phyloP scores from a whole-genome alignment of 1,140 invertebrate species.

The Aphaenogaster ashmeadi region DNA sequence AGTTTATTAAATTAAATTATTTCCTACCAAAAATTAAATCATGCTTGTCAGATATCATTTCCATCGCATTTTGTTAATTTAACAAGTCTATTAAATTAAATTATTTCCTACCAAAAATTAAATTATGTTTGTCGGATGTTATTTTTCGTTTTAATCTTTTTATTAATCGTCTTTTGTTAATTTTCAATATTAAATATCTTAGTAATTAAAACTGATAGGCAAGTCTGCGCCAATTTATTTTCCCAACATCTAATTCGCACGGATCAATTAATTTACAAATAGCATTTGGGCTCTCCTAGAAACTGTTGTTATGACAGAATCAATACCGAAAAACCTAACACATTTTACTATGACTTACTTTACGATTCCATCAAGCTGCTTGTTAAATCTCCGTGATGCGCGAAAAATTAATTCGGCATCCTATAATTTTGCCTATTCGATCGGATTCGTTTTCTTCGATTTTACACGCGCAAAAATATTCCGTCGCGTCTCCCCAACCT shows the following conservation, averaged over 20 bases:
- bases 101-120: no score
- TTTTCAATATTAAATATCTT: background rate
- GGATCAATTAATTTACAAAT: background rate
- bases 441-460: background rate
- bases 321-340: background rate
- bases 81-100: no score
- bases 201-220: background rate
- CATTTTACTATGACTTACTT: background rate
- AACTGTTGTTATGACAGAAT: background rate
- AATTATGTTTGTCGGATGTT: no score
- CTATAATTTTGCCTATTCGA: background rate
- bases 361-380: no score
- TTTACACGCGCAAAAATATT: background rate
- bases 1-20: no score
- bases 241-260: background rate
- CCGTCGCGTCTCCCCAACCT: slow-evolving; percentile 44
- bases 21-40: no score
- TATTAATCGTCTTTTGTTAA: no score
- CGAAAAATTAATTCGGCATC: background rate
- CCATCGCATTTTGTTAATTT: no score
- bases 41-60: no score
- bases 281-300: background rate
- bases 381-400: background rate
- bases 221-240: background rate
- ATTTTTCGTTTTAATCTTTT: no score